Base-by-base conservation (phyloP, 2,797 vertebrate species). In the Odontamblyopus lacepedii region DNA sequence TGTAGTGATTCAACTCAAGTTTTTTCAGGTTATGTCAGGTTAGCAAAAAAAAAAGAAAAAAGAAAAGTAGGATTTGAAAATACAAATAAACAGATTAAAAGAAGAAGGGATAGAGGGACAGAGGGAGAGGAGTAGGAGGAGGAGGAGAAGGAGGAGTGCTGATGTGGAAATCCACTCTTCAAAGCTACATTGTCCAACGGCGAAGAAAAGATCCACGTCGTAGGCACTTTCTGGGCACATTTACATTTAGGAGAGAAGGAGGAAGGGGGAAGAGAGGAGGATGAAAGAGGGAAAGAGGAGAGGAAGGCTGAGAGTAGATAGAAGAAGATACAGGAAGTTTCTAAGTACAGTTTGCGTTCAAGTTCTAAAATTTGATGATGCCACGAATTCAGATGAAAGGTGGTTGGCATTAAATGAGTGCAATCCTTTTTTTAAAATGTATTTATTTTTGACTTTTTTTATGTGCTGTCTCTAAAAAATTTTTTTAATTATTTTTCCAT, bases 31-130 rank as follows among this genome's bases (percentile, higher is more conserved):
- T 59, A 88, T 87, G 85, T 80, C 7, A 80, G 87, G 87, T 88
- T 88, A 87, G 89, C 80, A 63, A 87, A 38, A 38, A 38, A 8
- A 9, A 75, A 87, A 79, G 75, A 83, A 71, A 1, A 23, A 23
- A 23, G 23, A 23, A 23, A 59, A 61, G 55, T 26, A 53, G 82
- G 82, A 84, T 87, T 82, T 19, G 70, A 62, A 75, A 64, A 72
- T 60, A 82, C 62, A 81, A 44, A 82, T 67, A 80, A 83, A 79
- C 35, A 77, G 87, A 89, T 86, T 81, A 87, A 86, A 84, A 79
- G 72, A 68, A 75, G 77, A 69, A 3, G 29, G 19, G 19, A 9
- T 2, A 23, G 70, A 0, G 30, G 19, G 12, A 7, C 0, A n/a
- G 70, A 80, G 18, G 64, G 3, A 19, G 26, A 65, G 50, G 29